These are phyloP conservation scores for Temnothorax unifasciatus DNA, from an alignment of 2,888 invertebrate genomes.

Conservation along the genomic window DNA sequence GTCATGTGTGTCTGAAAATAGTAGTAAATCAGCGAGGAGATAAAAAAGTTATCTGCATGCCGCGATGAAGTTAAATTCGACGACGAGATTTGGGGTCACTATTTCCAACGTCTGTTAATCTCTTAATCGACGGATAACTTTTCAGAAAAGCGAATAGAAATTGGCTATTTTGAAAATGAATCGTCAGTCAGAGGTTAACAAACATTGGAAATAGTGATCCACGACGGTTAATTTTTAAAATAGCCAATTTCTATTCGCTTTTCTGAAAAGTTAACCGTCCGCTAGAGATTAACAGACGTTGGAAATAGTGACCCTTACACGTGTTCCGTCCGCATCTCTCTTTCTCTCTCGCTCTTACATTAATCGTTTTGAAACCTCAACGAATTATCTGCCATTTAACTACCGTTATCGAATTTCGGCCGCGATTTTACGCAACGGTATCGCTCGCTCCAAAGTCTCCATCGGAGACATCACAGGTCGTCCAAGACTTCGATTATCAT, in stretches of 20 bases:
- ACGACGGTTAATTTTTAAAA: too few species aligned
- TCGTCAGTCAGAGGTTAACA: too few species aligned
- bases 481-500: neutral
- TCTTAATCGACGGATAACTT: too few species aligned
- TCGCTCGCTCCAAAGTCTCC: neutral
- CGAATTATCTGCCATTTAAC: neutral
- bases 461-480: constrained; percentile 1
- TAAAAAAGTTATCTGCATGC: constrained; percentile 22
- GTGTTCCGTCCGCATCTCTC: neutral
- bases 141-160: too few species aligned
- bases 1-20: neutral
- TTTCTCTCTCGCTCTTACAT: neutral
- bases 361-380: neutral
- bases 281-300: too few species aligned
- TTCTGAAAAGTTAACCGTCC: too few species aligned
- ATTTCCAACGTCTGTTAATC: too few species aligned
- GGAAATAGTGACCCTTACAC: neutral
- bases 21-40: constrained; percentile 6
- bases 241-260: too few species aligned
- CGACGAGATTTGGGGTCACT: neutral
- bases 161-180: too few species aligned
- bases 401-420: neutral
- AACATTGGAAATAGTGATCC: too few species aligned
- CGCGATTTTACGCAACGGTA: constrained; percentile 3
- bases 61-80: neutral